Conservation (phyloP, 2,797 vertebrate genomes). For the Myotis daubentonii region DNA sequence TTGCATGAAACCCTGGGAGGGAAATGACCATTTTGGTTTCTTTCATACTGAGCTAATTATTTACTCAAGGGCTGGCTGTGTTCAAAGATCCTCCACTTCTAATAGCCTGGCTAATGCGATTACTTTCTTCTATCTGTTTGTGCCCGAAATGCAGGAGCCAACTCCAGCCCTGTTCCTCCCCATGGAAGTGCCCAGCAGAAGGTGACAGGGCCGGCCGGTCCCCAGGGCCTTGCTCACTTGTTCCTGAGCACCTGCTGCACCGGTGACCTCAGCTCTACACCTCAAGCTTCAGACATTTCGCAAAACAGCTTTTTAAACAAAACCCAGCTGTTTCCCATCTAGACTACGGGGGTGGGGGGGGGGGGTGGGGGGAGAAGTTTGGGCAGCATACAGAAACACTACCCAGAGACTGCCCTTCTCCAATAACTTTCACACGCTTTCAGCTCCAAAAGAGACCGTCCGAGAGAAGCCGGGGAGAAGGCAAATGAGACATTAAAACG, state of each 20-base stretch:
- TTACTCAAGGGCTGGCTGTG: constrained; percentile 53
- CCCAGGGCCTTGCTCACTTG: constrained; percentile 78
- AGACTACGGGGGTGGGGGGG: constrained; percentile 59
- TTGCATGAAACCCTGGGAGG: constrained; percentile 2
- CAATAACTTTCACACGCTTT: constrained; percentile 83
- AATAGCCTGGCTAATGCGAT: constrained; percentile 53
- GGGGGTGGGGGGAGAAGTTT: constrained; percentile 56
- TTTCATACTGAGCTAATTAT: constrained; percentile 66
- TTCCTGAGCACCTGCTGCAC: constrained; percentile 87
- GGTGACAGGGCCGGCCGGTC: background rate
- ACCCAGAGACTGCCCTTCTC: constrained; percentile 83
- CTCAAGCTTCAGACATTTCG: constrained; percentile 85
- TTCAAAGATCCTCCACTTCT: constrained; percentile 54
- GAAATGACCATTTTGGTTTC: constrained; percentile 58
- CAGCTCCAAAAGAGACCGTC: constrained; percentile 63
- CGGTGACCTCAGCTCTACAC: constrained; percentile 87
- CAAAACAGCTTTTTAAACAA: constrained; percentile 89
- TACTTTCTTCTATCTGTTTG: constrained; percentile 38
- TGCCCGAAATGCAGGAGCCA: background rate
- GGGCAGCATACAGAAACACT: constrained; percentile 81
- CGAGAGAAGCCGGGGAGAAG: constrained; percentile 47
- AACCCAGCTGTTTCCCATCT: constrained; percentile 88
- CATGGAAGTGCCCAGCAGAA: constrained; percentile 62
- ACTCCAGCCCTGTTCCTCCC: background rate
- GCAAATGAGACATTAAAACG: constrained; percentile 66